Evolutionary conservation across 1,140 invertebrate genomes (phyloP), one percentile per base, ranked within the genome.

Genomic region (Araneus ventricosus): DNA sequence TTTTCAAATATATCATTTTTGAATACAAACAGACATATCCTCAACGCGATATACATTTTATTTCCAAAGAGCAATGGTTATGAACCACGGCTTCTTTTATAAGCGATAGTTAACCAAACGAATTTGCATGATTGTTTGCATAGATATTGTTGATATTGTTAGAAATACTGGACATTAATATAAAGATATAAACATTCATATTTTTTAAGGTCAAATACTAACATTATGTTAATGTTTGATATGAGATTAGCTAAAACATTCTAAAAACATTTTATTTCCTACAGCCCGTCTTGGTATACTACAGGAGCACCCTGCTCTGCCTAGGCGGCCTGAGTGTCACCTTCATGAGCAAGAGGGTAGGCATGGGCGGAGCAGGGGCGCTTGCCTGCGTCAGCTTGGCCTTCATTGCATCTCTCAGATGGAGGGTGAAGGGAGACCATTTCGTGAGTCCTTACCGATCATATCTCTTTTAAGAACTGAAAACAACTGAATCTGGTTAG

Each of bases 311-410:
- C 52, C 95, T 98, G 90, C 96, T 98, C 95, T 95, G 98, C 88
- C 96, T 98, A n/a, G 96, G 96, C 57, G 98, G 98, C 10, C 95
- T 98, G 85, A 95, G 98, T 94, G 97, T 97, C 63, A 97, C 98
- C n/a, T 97, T 99, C 94, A 98, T 98, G 24, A 98, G 97, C 94
- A 97, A 97, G 94, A 95, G 96, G 86, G 96, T 98, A 57, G 97
- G 97, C 61, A 97, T 98, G 94, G 97, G 95, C 79, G 98, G 98
- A 4, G 97, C 97, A 79, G 98, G 98, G 57, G 98, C 98, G 10
- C 95, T 99, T 41, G 98, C 97, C 4, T 97, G 97, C n/a, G 97
- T 99, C 4, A 97, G 97, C 14, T 96, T 98, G 8, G 97, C 98
- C 0, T 99, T 98, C 95, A 96, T 98, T 79, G 97, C 97, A 41